A percentile compares a stretch with the other conserved stretches of the same genome.
These are phyloP conservation scores for Pogona vitticeps DNA, from an alignment of 2,113 vertebrate genomes.

Conservation along the genomic window DNA sequence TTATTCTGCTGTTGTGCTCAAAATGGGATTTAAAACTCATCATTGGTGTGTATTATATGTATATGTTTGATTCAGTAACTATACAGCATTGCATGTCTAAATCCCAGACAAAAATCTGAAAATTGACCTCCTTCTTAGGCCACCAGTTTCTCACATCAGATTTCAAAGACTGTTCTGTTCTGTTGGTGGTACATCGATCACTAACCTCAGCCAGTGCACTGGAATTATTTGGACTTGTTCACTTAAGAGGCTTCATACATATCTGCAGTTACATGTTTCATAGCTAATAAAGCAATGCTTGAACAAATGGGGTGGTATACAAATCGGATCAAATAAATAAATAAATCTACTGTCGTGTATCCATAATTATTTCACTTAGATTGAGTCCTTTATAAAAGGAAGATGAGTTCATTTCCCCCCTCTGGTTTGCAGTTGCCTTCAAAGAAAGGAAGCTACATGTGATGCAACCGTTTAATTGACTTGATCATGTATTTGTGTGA, in stretches of 20 bases:
- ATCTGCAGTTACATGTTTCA: background rate
- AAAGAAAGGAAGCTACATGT: conserved; percentile 31
- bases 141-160: background rate
- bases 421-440: conserved; percentile 21
- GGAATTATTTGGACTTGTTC: background rate
- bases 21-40: background rate
- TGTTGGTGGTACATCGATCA: background rate
- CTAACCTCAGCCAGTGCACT: background rate
- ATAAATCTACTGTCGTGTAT: background rate
- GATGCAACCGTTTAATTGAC: conserved; percentile 36
- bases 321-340: too few species aligned
- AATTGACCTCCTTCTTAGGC: background rate
- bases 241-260: background rate
- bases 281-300: too few species aligned
- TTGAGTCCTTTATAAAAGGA: background rate
- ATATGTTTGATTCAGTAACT: background rate
- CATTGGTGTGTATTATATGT: background rate
- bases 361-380: background rate
- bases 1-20: too few species aligned
- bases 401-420: conserved; percentile 13
- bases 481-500: conserved; percentile 44
- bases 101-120: background rate
- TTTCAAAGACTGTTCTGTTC: background rate
- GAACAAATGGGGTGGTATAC: too few species aligned
- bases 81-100: background rate